Evolutionary conservation across 2,797 vertebrate species (phyloP), one percentile per base, ranked within the genome.

Genomic region (Malacoctenus gilli): DNA sequence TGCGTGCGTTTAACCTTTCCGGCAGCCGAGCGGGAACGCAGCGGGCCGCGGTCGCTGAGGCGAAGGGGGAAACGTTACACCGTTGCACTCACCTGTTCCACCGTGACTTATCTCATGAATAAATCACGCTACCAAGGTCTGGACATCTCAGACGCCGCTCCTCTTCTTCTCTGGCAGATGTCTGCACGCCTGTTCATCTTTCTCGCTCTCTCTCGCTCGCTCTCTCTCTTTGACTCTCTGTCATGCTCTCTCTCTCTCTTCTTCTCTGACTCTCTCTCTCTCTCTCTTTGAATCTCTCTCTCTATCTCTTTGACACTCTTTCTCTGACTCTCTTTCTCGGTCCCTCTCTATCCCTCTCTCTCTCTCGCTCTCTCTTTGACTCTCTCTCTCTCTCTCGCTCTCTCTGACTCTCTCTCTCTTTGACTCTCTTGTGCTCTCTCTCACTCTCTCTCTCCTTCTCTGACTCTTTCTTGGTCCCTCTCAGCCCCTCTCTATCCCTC

Each of bases 21-120:
- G 72, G 75, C 54, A 57, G 52, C 57, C 53, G 13, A 38, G 63
- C 32, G 23, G 64, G 74, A 68, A 63, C 77, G 52, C 53, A 77
- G 75, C 68, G 55, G 66, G 68, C 68, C 63, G 38, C 59, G 84
- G 79, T 86, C 82, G 83, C 68, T 77, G 77, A 83, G 74, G 75
- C 87, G 39, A 78, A 51, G 16, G 69, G 23, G 72, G 77, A 68
- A 87, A 86, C 85, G 79, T 85, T 85, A 88, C 77, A 87, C 78
- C 71, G 70, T 84, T 74, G 82, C 67, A 68, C 74, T 87, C 82
- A 88, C 87, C 85, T 87, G 75, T 75, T 84, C 85, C 83, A 75
- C 18, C 59, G 76, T 82, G 80, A 86, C 86, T 87, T 86, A 84
- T 83, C 84, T 85, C 83, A 84, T 88, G 75, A 87, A 90, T 90